Conservation (phyloP, 2,888 invertebrate species). For the Deilephila porcellus region DNA sequence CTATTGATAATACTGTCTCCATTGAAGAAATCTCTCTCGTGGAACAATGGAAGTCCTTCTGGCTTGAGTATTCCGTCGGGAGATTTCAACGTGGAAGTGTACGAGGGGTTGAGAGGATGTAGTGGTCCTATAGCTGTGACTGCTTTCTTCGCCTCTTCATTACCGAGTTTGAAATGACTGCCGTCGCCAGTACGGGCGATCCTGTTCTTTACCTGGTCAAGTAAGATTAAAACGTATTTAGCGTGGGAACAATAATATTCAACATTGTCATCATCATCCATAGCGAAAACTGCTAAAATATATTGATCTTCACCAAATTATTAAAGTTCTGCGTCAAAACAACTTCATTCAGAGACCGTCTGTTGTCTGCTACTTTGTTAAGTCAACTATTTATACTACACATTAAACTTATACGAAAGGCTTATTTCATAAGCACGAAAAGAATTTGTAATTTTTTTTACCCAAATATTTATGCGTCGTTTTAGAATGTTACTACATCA, state of each 20-base stretch:
- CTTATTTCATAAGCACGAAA: background rate
- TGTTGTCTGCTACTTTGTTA: too few relatives aligned
- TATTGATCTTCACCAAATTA: too few relatives aligned
- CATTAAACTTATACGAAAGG: slow-evolving; percentile 4
- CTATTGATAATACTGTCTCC: slow-evolving; percentile 8
- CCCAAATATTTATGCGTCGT: background rate
- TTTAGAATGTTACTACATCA: too few relatives aligned
- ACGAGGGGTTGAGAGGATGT: slow-evolving; percentile 75
- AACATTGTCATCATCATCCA: too few relatives aligned
- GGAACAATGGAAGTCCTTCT: slow-evolving; percentile 68
- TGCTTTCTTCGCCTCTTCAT: slow-evolving; percentile 59
- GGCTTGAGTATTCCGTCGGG: slow-evolving; percentile 60
- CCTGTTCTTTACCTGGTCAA: slow-evolving; percentile 79
- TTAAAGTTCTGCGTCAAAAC: too few relatives aligned
- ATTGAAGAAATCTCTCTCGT: slow-evolving; percentile 63
- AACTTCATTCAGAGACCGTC: too few relatives aligned
- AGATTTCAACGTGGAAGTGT: slow-evolving; percentile 57
- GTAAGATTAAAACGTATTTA: background rate
- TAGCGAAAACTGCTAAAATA: too few relatives aligned
- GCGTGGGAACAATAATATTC: too few relatives aligned
- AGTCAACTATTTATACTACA: too few relatives aligned
- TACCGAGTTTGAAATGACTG: slow-evolving; percentile 81
- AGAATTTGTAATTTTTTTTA: background rate
- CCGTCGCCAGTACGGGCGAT: slow-evolving; percentile 87
- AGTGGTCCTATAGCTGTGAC: slow-evolving; percentile 65